These are phyloP conservation scores for Pachyseris speciosa DNA, from an alignment of 64 coral and sea anemone species.

Conservation along the genomic window DNA sequence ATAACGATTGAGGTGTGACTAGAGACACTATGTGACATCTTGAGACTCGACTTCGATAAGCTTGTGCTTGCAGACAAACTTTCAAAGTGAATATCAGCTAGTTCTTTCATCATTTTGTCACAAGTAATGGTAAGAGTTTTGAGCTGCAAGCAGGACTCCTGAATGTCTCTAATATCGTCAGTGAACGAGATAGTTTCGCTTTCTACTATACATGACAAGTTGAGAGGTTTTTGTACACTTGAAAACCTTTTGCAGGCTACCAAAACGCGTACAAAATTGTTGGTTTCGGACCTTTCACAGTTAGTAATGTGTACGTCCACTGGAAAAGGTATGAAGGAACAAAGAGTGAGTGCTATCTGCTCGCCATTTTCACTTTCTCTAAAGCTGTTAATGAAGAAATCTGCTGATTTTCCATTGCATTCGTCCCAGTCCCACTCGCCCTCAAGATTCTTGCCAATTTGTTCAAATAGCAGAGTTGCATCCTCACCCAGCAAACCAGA, in stretches of 20 bases:
- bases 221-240: not conserved
- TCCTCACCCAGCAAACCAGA: too few relatives aligned
- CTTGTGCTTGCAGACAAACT: not conserved
- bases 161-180: not conserved
- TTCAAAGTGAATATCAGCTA: not conserved
- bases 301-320: not conserved
- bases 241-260: not conserved
- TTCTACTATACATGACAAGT: not conserved
- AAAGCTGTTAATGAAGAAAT: too few relatives aligned
- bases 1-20: not conserved
- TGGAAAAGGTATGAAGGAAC: not conserved
- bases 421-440: too few relatives aligned
- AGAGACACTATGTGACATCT: not conserved
- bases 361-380: conserved; percentile 12
- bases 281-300: not conserved
- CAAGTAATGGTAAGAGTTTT: not conserved
- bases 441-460: too few relatives aligned
- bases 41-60: not conserved
- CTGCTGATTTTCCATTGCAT: too few relatives aligned
- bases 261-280: not conserved
- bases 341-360: not conserved
- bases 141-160: not conserved
- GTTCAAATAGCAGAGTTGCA: too few relatives aligned
- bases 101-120: not conserved
- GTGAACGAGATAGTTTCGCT: not conserved